phyloP scores from a whole-genome alignment of 53 echinoderm and acorn worm species.

The Echinarachnius parma region DNA sequence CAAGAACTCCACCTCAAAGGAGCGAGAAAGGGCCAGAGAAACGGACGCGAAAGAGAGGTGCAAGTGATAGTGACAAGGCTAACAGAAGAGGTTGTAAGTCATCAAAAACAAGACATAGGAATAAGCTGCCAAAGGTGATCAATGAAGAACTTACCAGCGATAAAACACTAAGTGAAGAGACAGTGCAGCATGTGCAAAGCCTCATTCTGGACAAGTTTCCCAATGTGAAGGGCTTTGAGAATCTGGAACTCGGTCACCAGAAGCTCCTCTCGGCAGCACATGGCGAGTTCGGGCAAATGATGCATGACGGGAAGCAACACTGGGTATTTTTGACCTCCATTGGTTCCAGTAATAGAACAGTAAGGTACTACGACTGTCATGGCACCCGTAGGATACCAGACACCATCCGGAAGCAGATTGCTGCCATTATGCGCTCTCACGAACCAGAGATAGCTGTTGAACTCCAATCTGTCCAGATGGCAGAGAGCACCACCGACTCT shows the following conservation, averaged over 20 bases:
- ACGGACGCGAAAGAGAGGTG: neutral
- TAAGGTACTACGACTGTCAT: slow-evolving; percentile 28
- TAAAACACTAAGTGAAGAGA: neutral
- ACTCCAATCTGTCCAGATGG: slow-evolving; percentile 17
- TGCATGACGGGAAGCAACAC: slow-evolving; percentile 27
- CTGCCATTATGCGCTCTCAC: slow-evolving; percentile 13
- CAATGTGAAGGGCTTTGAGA: slow-evolving; percentile 19
- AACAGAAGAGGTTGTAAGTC: neutral
- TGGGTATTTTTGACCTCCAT: slow-evolving; percentile 27
- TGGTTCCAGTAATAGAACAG: neutral
- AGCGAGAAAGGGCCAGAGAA: no score
- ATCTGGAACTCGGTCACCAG: neutral
- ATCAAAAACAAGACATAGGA: neutral
- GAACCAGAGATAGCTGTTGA: slow-evolving; percentile 19
- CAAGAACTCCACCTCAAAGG: neutral
- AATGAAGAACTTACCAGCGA: neutral
- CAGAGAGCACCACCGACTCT: neutral
- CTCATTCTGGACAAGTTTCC: slow-evolving; percentile 20
- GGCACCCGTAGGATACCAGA: slow-evolving; percentile 4
- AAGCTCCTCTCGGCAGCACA: slow-evolving; percentile 14
- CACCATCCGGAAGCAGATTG: slow-evolving; percentile 23
- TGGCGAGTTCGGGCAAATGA: slow-evolving; percentile 23
- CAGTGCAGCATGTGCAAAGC: neutral
- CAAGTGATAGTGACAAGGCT: no score
- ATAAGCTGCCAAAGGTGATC: neutral